A percentile compares a stretch with the other conserved stretches of the same genome.
phyloP scores from a whole-genome alignment of 2,797 vertebrate species.

The Lagorchestes hirsutus region DNA sequence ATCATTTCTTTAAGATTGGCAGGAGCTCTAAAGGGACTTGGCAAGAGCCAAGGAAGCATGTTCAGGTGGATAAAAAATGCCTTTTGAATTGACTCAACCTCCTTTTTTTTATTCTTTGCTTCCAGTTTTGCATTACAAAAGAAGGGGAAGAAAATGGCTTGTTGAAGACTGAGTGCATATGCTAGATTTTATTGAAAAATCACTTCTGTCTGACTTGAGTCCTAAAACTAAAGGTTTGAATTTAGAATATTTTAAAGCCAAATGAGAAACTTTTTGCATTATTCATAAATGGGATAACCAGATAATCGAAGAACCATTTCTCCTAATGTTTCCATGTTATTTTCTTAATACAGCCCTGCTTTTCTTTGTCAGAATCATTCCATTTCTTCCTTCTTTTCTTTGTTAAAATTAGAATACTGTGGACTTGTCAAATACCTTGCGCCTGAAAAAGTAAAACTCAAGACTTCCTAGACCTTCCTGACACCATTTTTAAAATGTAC shows the following conservation, averaged over 20 bases:
- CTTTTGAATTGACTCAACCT: constrained; percentile 44
- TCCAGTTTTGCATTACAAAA: constrained; percentile 53
- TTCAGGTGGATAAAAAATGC: constrained; percentile 49
- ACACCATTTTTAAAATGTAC: constrained; percentile 51
- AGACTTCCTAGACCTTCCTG: constrained; percentile 30
- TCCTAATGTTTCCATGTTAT: constrained; percentile 50
- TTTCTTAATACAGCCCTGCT: constrained; percentile 66
- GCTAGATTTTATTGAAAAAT: constrained; percentile 61
- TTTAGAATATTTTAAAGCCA: constrained; percentile 56
- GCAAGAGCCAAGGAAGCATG: constrained; percentile 6
- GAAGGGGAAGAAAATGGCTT: constrained; percentile 43
- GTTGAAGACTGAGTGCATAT: constrained; percentile 15
- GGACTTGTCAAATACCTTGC: constrained; percentile 28
- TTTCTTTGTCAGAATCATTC: constrained; percentile 35
- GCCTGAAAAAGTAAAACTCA: constrained; percentile 61
- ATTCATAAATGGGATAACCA: constrained; percentile 54
- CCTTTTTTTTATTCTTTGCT: constrained; percentile 50
- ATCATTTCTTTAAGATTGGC: constrained; percentile 50
- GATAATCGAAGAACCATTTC: constrained; percentile 60
- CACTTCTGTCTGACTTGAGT: constrained; percentile 20
- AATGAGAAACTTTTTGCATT: constrained; percentile 54
- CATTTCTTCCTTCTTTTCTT: constrained; percentile 31
- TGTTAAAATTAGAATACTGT: constrained; percentile 55
- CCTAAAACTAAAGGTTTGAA: constrained; percentile 48
- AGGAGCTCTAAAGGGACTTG: constrained; percentile 39